These are phyloP conservation scores for Cichlasoma orientale DNA, from an alignment of 2,797 vertebrate species.

Conservation along the genomic window DNA sequence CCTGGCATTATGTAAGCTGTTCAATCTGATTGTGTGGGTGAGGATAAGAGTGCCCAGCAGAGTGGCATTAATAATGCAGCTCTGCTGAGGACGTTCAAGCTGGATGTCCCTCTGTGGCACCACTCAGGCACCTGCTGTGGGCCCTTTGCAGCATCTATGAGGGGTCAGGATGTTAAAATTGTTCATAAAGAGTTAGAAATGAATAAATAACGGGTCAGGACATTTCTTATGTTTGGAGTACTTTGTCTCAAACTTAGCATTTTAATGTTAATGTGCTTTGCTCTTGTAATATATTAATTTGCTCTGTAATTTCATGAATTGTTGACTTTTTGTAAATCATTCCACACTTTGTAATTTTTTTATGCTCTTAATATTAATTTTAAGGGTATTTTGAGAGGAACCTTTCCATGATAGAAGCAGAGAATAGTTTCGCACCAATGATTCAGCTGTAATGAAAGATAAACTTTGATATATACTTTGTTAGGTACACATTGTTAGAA, in stretches of 20 bases:
- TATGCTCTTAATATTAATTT: not conserved
- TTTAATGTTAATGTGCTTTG: not conserved
- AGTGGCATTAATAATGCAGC: slow-evolving; percentile 30
- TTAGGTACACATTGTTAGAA: not conserved
- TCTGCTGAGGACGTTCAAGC: slow-evolving; percentile 6
- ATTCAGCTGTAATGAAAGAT: not conserved
- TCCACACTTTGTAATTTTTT: not conserved
- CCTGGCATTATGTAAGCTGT: slow-evolving; percentile 15
- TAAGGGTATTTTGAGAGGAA: not conserved
- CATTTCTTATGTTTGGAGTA: slow-evolving; percentile 18
- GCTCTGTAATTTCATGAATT: not conserved
- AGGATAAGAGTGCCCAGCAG: slow-evolving; percentile 18
- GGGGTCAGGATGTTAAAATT: not conserved
- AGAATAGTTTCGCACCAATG: not conserved
- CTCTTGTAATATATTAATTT: not conserved
- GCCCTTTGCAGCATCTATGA: not conserved
- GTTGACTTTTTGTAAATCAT: not conserved
- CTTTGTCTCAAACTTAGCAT: not conserved
- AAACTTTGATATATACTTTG: not conserved
- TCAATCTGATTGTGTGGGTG: slow-evolving; percentile 23
- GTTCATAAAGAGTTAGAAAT: not conserved
- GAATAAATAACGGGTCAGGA: not conserved
- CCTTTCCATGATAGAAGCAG: not conserved
- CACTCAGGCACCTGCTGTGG: not conserved
- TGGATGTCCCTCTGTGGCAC: not conserved